These are phyloP conservation scores for Leptopilina syphax DNA, from an alignment of 2,888 invertebrate species.

Conservation along the genomic window DNA sequence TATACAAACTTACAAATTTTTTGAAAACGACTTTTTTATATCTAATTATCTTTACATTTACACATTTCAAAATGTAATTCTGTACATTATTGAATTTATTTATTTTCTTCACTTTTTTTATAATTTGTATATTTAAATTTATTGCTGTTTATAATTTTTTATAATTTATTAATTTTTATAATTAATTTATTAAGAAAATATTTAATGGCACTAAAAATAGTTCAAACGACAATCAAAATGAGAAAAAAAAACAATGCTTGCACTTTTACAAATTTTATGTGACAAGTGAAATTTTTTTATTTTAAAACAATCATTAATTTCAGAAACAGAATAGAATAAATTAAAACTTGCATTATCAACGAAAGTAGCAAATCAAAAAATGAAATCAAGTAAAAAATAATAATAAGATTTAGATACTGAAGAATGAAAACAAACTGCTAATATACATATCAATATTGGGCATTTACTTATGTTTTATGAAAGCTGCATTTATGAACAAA, in stretches of 20 bases:
- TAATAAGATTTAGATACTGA: neutral
- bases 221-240: slow-evolving; percentile 18
- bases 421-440: neutral
- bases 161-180: neutral
- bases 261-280: neutral
- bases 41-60: too few relatives aligned
- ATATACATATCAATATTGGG: slow-evolving; percentile 71
- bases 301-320: slow-evolving; percentile 3
- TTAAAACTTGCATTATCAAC: neutral
- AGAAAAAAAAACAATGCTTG: slow-evolving; percentile 18
- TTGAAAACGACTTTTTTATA: too few relatives aligned
- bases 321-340: neutral
- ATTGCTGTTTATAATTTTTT: neutral
- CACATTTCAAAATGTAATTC: neutral
- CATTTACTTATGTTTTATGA: slow-evolving; percentile 61
- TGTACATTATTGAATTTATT: neutral
- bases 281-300: neutral
- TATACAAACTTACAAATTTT: neutral
- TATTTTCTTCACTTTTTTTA: neutral
- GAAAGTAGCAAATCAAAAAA: slow-evolving; percentile 24
- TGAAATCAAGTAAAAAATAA: neutral
- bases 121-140: neutral
- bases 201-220: slow-evolving; percentile 10
- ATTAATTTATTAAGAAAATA: slow-evolving; percentile 22
- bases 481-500: slow-evolving; percentile 22